Evolutionary conservation across 2,888 invertebrate species (phyloP).

Genomic region (Aspidiotus destructor): DNA sequence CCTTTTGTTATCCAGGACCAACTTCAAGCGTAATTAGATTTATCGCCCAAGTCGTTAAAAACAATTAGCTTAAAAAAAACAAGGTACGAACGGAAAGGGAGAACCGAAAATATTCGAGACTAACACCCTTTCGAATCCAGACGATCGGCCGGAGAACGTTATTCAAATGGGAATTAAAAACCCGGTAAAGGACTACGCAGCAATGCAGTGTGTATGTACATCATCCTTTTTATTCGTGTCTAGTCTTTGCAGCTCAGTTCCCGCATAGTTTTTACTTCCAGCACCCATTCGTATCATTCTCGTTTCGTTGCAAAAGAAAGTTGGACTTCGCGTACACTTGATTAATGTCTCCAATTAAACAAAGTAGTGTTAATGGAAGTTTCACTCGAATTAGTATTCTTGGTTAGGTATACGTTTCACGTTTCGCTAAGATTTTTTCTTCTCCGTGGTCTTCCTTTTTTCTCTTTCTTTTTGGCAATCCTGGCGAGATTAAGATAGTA

Average conservation of each 20-base stretch:
- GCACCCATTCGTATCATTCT: not conserved
- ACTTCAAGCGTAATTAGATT: no score
- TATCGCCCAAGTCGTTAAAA: no score
- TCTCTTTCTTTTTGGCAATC: not conserved
- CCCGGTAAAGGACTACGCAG: no score
- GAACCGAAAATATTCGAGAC: no score
- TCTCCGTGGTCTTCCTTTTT: not conserved
- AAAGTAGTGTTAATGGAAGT: slow-evolving; percentile 28
- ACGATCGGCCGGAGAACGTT: slow-evolving; percentile 12
- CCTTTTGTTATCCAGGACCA: no score
- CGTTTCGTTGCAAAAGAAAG: not conserved
- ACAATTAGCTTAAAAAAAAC: no score
- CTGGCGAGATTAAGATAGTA: no score
- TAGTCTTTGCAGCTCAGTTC: not conserved
- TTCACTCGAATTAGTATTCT: slow-evolving; percentile 27
- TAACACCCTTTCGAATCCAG: not conserved
- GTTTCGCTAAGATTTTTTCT: not conserved
- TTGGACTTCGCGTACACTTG: slow-evolving; percentile 12
- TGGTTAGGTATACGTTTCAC: slow-evolving; percentile 12
- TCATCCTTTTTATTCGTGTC: not conserved
- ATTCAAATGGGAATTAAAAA: slow-evolving; percentile 17
- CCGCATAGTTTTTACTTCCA: not conserved
- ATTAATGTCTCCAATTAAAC: slow-evolving; percentile 31
- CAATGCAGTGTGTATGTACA: not conserved
- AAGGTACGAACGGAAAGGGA: no score